Evolutionary conservation across 2,113 vertebrate genomes (phyloP).

Genomic region (Amphiprion ocellaris): DNA sequence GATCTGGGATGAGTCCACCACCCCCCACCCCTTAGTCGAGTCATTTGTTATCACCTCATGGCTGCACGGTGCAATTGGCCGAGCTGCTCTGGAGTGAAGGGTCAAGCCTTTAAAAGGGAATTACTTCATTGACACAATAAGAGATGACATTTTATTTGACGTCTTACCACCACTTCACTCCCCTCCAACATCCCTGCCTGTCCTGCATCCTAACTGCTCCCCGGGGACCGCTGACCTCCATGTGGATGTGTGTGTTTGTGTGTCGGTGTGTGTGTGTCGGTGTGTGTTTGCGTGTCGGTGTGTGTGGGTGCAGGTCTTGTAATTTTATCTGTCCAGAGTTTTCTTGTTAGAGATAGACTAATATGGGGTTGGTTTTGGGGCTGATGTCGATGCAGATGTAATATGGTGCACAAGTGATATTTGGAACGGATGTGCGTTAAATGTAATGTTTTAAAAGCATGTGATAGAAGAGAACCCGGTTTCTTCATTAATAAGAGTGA

Average conservation of each 20-base stretch:
- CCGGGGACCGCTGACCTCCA: constrained; percentile 59
- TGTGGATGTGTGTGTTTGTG: constrained; percentile 39
- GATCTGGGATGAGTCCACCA: not conserved
- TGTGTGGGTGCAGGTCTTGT: not conserved
- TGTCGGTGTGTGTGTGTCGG: not conserved
- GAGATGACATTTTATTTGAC: constrained; percentile 87
- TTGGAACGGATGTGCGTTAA: too few species aligned
- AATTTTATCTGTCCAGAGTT: not conserved
- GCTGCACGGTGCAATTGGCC: constrained; percentile 70
- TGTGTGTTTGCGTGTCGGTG: constrained; percentile 21
- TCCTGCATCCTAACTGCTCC: constrained; percentile 77
- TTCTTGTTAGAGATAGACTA: too few species aligned
- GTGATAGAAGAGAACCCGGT: too few species aligned
- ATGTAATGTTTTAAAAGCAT: too few species aligned
- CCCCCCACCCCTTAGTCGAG: constrained; percentile 11
- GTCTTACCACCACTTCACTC: constrained; percentile 76
- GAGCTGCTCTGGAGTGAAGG: constrained; percentile 71
- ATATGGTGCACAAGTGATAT: too few species aligned
- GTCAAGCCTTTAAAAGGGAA: constrained; percentile 84
- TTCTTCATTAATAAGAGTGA: too few species aligned
- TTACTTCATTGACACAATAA: constrained; percentile 88
- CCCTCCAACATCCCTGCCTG: constrained; percentile 64
- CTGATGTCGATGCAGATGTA: too few species aligned
- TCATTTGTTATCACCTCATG: constrained; percentile 78
- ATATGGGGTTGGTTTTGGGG: too few species aligned